A percentile compares a stretch with the other conserved stretches of the same genome.
These are phyloP conservation scores for Premnoplex brunnescens DNA, from an alignment of 2,797 vertebrate species.

Conservation along the genomic window DNA sequence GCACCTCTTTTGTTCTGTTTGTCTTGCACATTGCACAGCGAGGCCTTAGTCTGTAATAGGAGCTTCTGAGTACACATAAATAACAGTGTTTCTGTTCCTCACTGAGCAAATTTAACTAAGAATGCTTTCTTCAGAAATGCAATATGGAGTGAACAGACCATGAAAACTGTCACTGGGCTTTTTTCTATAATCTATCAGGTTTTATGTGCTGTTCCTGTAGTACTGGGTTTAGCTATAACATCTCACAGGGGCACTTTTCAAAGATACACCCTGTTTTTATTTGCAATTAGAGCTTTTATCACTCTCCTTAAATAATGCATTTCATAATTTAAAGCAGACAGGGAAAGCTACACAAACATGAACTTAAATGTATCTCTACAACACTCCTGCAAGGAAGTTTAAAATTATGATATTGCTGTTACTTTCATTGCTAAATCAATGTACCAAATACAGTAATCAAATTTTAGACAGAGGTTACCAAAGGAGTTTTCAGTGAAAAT, in stretches of 20 bases:
- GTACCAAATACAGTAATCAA: constrained; percentile 57
- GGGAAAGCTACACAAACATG: constrained; percentile 31
- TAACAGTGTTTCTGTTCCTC: constrained; percentile 32
- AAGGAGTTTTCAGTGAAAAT: constrained; percentile 40
- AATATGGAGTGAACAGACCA: constrained; percentile 52
- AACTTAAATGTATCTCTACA: constrained; percentile 25
- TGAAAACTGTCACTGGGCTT: constrained; percentile 55
- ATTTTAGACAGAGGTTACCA: constrained; percentile 16
- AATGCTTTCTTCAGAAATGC: constrained; percentile 43
- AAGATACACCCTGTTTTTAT: constrained; percentile 66
- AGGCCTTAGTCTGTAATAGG: background rate
- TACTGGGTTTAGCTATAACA: background rate
- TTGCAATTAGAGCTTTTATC: constrained; percentile 67
- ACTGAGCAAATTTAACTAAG: constrained; percentile 46
- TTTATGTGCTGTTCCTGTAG: constrained; percentile 56
- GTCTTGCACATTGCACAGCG: background rate
- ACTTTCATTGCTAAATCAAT: constrained; percentile 62
- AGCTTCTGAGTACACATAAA: background rate
- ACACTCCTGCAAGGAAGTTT: constrained; percentile 30
- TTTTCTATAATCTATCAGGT: constrained; percentile 47
- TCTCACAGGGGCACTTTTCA: constrained; percentile 59
- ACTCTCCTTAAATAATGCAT: constrained; percentile 63
- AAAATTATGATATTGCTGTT: constrained; percentile 38
- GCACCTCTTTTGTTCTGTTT: background rate
- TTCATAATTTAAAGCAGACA: constrained; percentile 59